Percentiles rank a stretch among this genome's conserved stretches.
Evolutionary conservation across 2,797 vertebrate species (phyloP).

Genomic region (Falco rusticolus): DNA sequence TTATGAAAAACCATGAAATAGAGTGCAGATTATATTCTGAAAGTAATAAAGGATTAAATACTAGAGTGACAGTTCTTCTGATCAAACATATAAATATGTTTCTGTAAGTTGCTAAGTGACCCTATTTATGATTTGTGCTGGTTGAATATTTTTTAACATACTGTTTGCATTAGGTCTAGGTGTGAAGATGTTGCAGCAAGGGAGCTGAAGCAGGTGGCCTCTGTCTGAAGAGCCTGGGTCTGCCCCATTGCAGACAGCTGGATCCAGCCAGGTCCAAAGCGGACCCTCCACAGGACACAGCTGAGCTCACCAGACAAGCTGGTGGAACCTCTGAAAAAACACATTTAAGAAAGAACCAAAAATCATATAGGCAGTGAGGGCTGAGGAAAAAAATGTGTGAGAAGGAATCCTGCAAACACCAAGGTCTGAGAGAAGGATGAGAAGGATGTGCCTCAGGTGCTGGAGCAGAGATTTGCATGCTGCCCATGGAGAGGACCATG

Average conservation of each 20-base stretch:
- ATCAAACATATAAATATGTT: not conserved
- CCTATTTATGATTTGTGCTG: not conserved
- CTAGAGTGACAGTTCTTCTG: not conserved
- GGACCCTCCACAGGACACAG: not conserved
- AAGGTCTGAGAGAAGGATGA: not conserved
- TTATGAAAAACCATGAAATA: conserved; percentile 1
- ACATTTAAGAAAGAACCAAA: not conserved
- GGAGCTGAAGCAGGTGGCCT: not conserved
- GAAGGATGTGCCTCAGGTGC: not conserved
- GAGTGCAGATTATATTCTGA: not conserved
- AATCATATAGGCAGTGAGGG: not conserved
- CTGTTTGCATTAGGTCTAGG: not conserved
- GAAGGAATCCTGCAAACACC: not conserved
- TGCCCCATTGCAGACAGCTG: not conserved
- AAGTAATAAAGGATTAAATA: not conserved
- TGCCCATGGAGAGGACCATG: not conserved
- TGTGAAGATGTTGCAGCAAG: not conserved
- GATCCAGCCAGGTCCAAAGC: not conserved
- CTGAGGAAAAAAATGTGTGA: not conserved
- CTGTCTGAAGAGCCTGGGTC: not conserved
- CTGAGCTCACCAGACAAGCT: not conserved
- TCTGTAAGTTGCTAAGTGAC: not conserved
- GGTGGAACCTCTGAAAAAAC: not conserved
- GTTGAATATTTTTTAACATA: not conserved
- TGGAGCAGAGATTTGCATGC: not conserved